A percentile compares a stretch with the other conserved stretches of the same genome.
Evolutionary conservation across 2,888 invertebrate species (phyloP).

Genomic region (Tridacna crocea): DNA sequence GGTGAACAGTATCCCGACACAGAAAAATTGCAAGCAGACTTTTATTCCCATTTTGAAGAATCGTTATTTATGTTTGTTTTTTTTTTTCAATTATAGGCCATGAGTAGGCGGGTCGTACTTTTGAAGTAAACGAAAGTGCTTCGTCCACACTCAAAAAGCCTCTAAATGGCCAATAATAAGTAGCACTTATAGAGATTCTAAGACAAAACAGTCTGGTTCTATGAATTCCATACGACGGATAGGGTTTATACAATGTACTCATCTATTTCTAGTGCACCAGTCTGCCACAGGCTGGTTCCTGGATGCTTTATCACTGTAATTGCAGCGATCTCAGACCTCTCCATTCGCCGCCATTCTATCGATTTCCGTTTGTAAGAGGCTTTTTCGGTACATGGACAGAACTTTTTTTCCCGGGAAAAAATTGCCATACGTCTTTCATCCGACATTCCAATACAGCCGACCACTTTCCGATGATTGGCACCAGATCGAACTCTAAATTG

Average conservation of each 20-base stretch:
- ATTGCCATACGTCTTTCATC: constrained; percentile 6
- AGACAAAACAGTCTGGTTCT: constrained; percentile 11
- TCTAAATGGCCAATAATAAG: too few relatives aligned
- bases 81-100: neutral
- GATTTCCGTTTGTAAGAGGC: constrained; percentile 24
- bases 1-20: constrained; percentile 9
- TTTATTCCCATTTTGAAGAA: constrained; percentile 2
- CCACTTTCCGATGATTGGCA: constrained; percentile 13
- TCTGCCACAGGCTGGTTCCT: constrained; percentile 16
- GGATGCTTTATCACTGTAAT: constrained; percentile 2
- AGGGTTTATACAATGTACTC: constrained; percentile 1
- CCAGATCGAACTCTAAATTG: constrained; percentile 6
- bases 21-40: neutral
- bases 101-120: too few relatives aligned
- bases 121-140: too few relatives aligned
- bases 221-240: constrained; percentile 6
- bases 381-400: constrained; percentile 19
- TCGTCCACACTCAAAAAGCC: too few relatives aligned
- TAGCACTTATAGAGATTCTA: neutral
- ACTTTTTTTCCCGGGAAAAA: constrained; percentile 4
- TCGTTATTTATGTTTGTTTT: neutral
- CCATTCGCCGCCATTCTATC: constrained; percentile 18
- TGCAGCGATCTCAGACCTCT: constrained; percentile 21
- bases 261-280: constrained; percentile 20
- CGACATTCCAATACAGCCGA: constrained; percentile 6